Evolutionary conservation across 2,797 vertebrate species (phyloP), one percentile per base, ranked within the genome.

Genomic region (Acanthiza pusilla): DNA sequence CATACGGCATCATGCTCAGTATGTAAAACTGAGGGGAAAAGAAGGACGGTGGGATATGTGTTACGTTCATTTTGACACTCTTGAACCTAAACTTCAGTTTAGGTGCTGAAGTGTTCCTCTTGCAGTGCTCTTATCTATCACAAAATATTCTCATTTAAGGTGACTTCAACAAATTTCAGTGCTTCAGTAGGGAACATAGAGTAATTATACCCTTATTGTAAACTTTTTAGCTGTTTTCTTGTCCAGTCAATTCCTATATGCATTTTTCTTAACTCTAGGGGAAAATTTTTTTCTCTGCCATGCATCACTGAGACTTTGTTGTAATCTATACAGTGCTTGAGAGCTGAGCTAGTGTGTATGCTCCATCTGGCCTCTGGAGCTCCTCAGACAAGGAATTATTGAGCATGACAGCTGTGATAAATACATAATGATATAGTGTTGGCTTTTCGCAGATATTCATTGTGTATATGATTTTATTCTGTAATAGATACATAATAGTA

Each of bases 311-410:
- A 50, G 25, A 53, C 57, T 78, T 75, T 82, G n/a, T 15, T 16
- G 3, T 48, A 29, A 19, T 19, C 18, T 53, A 7, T 2, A 13
- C 0, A 5, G 4, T 29, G 27, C n/a, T 47, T 53, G 36, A 62
- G 8, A 77, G 36, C 17, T 60, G 27, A 8, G 27, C 19, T 53
- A 32, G 2, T 32, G 8, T 16, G 15, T 26, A 13, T 7, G 10
- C 20, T 8, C 63, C 3, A 3, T n/a, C 25, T 23, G n/a, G 25
- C 12, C 43, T 67, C 36, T 58, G 43, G 36, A 36, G 25, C 34
- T 76, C 5, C 19, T 74, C 47, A 65, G 19, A 67, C 20, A 36
- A 23, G 0, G 2, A 81, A 53, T 0, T 3, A 2, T 45, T 17
- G 4, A 25, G 19, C 0, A 0, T 7, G 23, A 36, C 38, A n/a